Base-by-base conservation (phyloP, 2,888 invertebrate species). In the Clusia tigrina region DNA sequence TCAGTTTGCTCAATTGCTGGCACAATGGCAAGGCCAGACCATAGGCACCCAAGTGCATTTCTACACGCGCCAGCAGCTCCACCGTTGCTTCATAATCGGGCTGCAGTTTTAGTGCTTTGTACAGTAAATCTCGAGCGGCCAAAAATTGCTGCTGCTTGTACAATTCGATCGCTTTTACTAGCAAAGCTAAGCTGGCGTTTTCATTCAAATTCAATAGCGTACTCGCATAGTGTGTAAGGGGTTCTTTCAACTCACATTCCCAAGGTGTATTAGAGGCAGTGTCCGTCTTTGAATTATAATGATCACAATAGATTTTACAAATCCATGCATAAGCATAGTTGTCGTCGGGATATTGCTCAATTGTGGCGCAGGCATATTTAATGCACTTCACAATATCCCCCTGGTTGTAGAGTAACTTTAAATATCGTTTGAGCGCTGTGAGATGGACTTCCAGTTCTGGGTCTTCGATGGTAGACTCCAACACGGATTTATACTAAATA, bases 151-250 rank as follows among this genome's bases (percentile, higher is more conserved):
- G 82, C 54, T 85, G 82, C 18, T 86, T 81, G 78, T 84, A 88
- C 18, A 83, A 78, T 60, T 87, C 77, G 64, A 90, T 87, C 37
- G 88, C 88, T 81, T 87, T 87, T 2, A 91, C 86, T 51, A 91
- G 83, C 26, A 86, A 79, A 1, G 87, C 90, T 74, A 88, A 85
- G 71, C 87, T 86, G 0, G 90, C 90, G 66, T 87, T 85, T 67
- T 86, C 79, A 72, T 90, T 87, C 5, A 89, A 79, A 57, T 85
- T 78, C 58, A 87, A 80, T 2, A 92, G 83, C 64, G 81, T 79
- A 53, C 87, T 83, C 57, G 86, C 84, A 77, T 87, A 86, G 46
- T 81, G 73, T 60, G 86, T 84, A 67, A 90, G 85, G 32, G 80
- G 66, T 9, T 61, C 24, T 12, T 65, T 69, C 2, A 79, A 68